Base-by-base conservation (phyloP, 2,797 vertebrate species). In the Enteromius unitaeniatus region DNA sequence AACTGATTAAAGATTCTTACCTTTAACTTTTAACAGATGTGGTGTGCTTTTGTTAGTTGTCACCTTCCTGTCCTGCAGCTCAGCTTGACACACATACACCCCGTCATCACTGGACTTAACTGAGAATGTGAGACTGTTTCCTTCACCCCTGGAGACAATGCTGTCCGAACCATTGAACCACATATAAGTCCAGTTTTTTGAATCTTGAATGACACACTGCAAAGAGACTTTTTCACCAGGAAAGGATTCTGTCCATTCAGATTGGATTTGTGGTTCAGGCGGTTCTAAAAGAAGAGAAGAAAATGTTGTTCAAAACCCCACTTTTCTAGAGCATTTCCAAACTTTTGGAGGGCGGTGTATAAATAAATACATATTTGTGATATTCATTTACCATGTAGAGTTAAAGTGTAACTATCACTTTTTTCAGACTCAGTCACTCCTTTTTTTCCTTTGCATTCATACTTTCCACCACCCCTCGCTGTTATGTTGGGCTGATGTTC, bases 201-300 rank as follows among this genome's bases (percentile, higher is more conserved):
- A 74, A 42, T 0, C 26, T 14, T 1, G 4, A 83, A 91, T 4
- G 0, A 0, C 1, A 84, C 93, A 95, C 0, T 0, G 42, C 34
- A 94, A 62, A 62, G 26, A 3, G 17, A 91, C 90, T 72, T 78
- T 90, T 72, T 95, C 93, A 78, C 78, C 55, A 10, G 76, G 62
- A 83, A 92, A 94, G 3, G 92, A 78, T 0, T 92, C 82, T 14
- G 1, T 17, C 87, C 79, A 88, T 0, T 0, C 0, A 10, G 90
- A 84, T 3, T 23, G 1, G 13, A 81, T 23, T 2, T 34, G 17
- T 60, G 28, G 37, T 47, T 3, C 0, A 31, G 79, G 68, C 0
- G 4, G 23, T 1, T 34, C 79, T 81, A 31, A 72, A 73, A 1
- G 6, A 1, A 58, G n/a, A 70, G 31, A 80, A 7, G 3, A 28